Evolutionary conservation across 2,797 vertebrate species (phyloP).

Genomic region (Karalla daura): DNA sequence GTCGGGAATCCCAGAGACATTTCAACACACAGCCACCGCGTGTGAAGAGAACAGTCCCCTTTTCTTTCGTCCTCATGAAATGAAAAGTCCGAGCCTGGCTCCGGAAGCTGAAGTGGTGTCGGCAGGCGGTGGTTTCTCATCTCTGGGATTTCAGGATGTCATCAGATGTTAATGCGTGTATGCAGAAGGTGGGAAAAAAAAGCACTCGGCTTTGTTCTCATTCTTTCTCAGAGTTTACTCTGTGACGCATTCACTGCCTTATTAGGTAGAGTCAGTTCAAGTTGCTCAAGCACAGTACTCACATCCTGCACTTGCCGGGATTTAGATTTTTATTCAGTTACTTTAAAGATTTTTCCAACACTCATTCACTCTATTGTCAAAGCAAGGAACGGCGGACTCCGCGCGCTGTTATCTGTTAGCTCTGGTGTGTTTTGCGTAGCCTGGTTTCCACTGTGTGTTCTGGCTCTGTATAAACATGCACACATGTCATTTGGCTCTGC

Average conservation of each 20-base stretch:
- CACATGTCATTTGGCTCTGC: background rate
- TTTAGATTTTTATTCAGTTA: background rate
- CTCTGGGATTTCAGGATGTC: background rate
- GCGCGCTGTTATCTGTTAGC: background rate
- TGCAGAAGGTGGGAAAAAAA: no score
- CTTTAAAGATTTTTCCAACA: no score
- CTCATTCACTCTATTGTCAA: no score
- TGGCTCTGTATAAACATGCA: background rate
- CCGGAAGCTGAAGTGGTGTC: background rate
- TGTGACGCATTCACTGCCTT: background rate
- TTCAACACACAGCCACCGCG: background rate
- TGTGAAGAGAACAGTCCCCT: no score
- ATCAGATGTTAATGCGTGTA: background rate
- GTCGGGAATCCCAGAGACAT: background rate
- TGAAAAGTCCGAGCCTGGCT: background rate
- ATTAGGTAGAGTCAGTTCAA: no score
- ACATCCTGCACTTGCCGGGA: no score
- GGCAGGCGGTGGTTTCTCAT: slow-evolving; percentile 2
- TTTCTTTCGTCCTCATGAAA: no score
- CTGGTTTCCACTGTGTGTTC: background rate
- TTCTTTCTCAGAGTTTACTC: background rate
- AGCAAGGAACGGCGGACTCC: background rate
- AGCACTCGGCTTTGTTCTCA: background rate
- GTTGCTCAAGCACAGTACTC: background rate
- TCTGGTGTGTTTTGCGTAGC: background rate